Evolutionary conservation across 2,797 vertebrate species (phyloP), one percentile per base, ranked within the genome.

Genomic region (Micrastur ruficollis): DNA sequence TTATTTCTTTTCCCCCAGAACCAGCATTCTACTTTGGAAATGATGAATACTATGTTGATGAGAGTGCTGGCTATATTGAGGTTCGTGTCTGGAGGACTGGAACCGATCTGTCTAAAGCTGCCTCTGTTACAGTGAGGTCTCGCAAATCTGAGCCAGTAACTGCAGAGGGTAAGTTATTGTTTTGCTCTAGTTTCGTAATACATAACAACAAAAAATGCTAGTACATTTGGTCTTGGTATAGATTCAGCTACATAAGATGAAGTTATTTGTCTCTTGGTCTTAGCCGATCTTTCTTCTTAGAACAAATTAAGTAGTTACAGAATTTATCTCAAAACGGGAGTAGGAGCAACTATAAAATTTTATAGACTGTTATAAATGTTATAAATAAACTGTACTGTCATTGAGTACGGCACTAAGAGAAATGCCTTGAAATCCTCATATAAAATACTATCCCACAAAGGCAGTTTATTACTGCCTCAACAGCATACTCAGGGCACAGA

Each of bases 21-120:
- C 99, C 99, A 7, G 80, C 98, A 49, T 99, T 99, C 97, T 99
- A 99, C 98, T 99, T 99, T 46, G 99, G 99, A 11, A 98, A 98
- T 49, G 96, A 97, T 5, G 97, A 98, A 61, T 99, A 99, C 96
- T 98, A 98, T 0, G 99, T 99, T 96, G 99, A 99, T 22, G 99
- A 99, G 97, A 99, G 99, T 20, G 98, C 99, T 1, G 98, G 99
- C 94, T 98, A 97, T 3, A 96, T 99, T 93, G 99, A 99, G 93
- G 98, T 99, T 42, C 97, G 50, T 68, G 99, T 99, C 79, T 99
- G 99, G 99, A 98, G 99, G 95, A 98, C 98, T 0, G 99, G 99
- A 34, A 99, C 99, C 0, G 99, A 99, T 94, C 98, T 99, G 10
- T 99, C 99, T 90, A 98, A 98, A 97, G 94, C 96, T 11, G 99